A percentile compares a stretch with the other conserved stretches of the same genome.
Evolutionary conservation across 2,797 vertebrate genomes (phyloP).

Genomic region (Chelidonichthys spinosus): DNA sequence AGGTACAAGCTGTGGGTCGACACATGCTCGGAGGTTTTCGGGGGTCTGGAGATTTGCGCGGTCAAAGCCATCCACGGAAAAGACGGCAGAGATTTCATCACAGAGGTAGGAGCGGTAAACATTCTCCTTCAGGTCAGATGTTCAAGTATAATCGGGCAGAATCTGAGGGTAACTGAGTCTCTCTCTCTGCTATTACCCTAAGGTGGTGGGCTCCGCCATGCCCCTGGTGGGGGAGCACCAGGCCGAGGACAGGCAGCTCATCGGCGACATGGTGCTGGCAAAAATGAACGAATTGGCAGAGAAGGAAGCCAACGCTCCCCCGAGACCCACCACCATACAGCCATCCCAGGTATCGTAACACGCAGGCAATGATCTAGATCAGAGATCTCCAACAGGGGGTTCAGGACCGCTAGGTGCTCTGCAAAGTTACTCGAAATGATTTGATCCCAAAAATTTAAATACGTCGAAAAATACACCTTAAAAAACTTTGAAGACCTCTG

Average conservation of each 20-base stretch:
- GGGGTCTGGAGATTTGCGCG: conserved; percentile 95
- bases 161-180: background rate
- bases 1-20: conserved; percentile 99
- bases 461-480: no score
- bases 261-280: conserved; percentile 90
- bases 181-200: conserved; percentile 9
- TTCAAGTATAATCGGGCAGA: background rate
- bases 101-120: conserved; percentile 87
- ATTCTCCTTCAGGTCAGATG: background rate
- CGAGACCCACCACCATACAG: conserved; percentile 93
- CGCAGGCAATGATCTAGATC: background rate
- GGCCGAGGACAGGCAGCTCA: conserved; percentile 93
- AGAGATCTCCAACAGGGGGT: background rate
- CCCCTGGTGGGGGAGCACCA: conserved; percentile 96
- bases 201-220: conserved; percentile 96
- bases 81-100: conserved; percentile 97
- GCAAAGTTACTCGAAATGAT: no score
- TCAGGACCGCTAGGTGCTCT: background rate
- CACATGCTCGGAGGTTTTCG: conserved; percentile 95
- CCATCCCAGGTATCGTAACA: conserved; percentile 89
- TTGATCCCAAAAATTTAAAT: no score
- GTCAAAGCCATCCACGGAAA: conserved; percentile 98
- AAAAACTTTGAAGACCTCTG: no score
- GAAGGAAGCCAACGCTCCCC: conserved; percentile 88
- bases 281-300: conserved; percentile 91